Evolutionary conservation across 2,113 vertebrate genomes (phyloP).

Genomic region (Lonchura striata): DNA sequence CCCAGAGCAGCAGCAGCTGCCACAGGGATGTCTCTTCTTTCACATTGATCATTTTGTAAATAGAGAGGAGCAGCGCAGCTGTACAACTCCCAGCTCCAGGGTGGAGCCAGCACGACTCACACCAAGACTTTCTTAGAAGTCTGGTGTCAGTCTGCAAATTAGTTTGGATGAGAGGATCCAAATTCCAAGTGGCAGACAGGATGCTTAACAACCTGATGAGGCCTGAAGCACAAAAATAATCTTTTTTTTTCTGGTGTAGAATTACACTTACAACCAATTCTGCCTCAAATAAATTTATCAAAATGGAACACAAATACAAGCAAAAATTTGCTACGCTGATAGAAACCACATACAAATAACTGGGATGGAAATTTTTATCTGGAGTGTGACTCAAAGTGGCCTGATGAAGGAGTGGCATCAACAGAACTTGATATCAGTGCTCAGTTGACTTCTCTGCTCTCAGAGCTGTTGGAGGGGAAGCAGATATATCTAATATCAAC

Average conservation of each 20-base stretch:
- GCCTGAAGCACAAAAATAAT: not conserved
- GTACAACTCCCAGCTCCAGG: not conserved
- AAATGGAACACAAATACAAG: not conserved
- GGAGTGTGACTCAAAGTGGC: not conserved
- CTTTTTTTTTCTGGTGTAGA: not conserved
- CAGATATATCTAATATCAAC: not conserved
- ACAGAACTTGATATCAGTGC: not conserved
- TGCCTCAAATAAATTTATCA: not conserved
- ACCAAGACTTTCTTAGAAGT: not conserved
- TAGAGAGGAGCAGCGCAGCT: not conserved
- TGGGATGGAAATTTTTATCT: not conserved
- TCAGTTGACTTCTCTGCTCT: not conserved
- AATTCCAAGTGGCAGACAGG: not conserved
- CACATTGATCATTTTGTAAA: constrained; percentile 14
- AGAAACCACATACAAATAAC: not conserved
- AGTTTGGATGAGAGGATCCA: not conserved
- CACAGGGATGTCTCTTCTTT: not conserved
- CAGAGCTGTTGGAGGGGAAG: not conserved
- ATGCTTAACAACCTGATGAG: not conserved
- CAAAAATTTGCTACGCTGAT: not conserved
- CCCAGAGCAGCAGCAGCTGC: constrained; percentile 38
- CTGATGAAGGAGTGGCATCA: not conserved
- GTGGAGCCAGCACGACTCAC: not conserved
- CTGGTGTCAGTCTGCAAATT: not conserved
- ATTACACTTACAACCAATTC: not conserved